Conservation (phyloP, 2,113 vertebrate genomes). For the Ginglymostoma cirratum region DNA sequence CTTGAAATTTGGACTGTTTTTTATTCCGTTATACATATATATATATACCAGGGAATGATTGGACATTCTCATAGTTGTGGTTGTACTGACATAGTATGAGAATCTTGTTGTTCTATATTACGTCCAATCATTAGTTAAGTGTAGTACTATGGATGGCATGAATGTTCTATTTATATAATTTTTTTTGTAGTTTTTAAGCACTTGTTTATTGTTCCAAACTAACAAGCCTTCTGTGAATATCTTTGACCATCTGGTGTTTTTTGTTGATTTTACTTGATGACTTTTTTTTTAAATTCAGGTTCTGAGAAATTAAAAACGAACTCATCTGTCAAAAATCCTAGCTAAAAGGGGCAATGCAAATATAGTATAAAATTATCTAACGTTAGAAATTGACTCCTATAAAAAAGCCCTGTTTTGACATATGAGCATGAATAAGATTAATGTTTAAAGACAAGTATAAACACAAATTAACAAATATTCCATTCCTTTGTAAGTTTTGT, state of each 20-base stretch:
- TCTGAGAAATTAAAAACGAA: background rate
- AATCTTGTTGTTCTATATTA: background rate
- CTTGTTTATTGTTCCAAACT: background rate
- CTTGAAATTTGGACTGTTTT: background rate
- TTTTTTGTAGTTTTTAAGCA: background rate
- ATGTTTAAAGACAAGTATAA: background rate
- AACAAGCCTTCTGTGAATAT: background rate
- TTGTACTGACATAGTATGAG: background rate
- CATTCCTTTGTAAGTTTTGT: background rate
- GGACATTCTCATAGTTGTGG: background rate
- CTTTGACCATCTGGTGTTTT: background rate
- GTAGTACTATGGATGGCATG: background rate
- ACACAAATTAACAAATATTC: background rate
- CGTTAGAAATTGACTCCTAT: background rate
- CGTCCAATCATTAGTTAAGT: background rate
- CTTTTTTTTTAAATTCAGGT: background rate
- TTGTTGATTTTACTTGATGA: background rate
- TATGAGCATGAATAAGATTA: background rate
- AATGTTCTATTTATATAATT: background rate
- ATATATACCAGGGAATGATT: background rate
- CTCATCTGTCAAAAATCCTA: background rate
- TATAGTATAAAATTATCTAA: background rate
- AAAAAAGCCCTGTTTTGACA: background rate
- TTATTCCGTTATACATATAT: background rate
- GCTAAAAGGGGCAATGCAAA: background rate